Percentiles rank a stretch among this genome's conserved stretches.
phyloP scores from a whole-genome alignment of 2,888 invertebrate species.

The Protula sp. region DNA sequence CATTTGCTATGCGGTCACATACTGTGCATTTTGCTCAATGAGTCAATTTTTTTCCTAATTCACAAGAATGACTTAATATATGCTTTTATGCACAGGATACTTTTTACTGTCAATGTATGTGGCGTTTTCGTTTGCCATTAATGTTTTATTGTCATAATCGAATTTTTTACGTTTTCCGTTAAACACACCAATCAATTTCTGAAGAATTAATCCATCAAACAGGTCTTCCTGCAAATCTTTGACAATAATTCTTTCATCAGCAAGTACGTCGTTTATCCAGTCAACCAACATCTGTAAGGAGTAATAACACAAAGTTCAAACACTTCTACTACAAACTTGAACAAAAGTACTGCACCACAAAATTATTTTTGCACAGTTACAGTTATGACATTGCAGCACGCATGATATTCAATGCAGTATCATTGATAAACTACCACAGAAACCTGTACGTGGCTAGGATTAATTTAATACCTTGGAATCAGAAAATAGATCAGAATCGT shows the following conservation, averaged over 20 bases:
- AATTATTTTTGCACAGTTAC: not conserved
- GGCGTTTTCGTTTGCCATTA: no score
- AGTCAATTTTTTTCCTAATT: no score
- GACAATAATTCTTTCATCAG: slow-evolving; percentile 92
- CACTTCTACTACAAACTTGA: not conserved
- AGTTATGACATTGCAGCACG: not conserved
- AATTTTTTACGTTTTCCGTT: not conserved
- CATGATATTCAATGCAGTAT: not conserved
- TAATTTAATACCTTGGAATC: no score
- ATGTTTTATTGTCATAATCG: no score
- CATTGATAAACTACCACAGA: slow-evolving; percentile 3
- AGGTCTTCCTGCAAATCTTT: slow-evolving; percentile 93
- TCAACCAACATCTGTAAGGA: slow-evolving; percentile 71
- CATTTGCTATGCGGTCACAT: no score
- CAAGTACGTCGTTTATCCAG: slow-evolving; percentile 98
- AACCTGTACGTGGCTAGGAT: no score
- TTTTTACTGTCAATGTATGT: no score
- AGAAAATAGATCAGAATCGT: no score
- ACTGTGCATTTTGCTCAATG: no score
- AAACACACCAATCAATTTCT: slow-evolving; percentile 61
- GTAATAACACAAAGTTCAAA: not conserved
- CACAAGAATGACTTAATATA: no score
- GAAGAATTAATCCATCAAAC: slow-evolving; percentile 89
- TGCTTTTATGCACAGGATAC: no score
- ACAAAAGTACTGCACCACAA: not conserved